A percentile compares a stretch with the other conserved stretches of the same genome.
phyloP scores from a whole-genome alignment of 2,888 invertebrate species.

The Drosophila fulvimacula region DNA sequence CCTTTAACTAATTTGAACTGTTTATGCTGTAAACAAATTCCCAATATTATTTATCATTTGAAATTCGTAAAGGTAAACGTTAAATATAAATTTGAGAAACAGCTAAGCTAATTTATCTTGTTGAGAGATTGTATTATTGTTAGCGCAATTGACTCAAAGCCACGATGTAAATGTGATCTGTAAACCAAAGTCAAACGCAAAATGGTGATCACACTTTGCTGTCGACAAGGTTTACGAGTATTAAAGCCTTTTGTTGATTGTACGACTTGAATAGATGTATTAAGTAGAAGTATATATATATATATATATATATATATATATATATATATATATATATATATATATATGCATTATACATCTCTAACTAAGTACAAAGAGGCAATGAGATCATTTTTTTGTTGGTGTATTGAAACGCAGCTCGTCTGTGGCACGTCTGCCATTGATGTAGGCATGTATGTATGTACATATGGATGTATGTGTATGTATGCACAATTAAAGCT shows the following conservation, averaged over 20 bases:
- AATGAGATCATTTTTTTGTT: conserved; percentile 76
- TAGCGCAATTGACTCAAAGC: conserved; percentile 20
- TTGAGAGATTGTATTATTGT: conserved; percentile 15
- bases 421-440: conserved; percentile 32
- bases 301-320: not conserved
- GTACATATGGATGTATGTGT: not conserved
- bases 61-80: not conserved
- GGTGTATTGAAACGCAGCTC: conserved; percentile 44
- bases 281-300: conserved; percentile 1
- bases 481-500: conserved; percentile 42
- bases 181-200: conserved; percentile 34
- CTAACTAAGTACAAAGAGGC: conserved; percentile 40
- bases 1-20: not conserved
- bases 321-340: not conserved
- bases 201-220: conserved; percentile 57
- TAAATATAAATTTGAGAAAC: not conserved
- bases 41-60: not conserved
- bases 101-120: conserved; percentile 18
- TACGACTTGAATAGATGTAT: conserved; percentile 19
- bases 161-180: conserved; percentile 49
- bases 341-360: not conserved
- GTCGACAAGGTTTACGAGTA: conserved; percentile 60
- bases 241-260: conserved; percentile 56
- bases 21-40: too few species aligned
- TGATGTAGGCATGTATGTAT: conserved; percentile 14